phyloP scores from a whole-genome alignment of 92 coral and sea anemone genomes.

The Montipora capitata region DNA sequence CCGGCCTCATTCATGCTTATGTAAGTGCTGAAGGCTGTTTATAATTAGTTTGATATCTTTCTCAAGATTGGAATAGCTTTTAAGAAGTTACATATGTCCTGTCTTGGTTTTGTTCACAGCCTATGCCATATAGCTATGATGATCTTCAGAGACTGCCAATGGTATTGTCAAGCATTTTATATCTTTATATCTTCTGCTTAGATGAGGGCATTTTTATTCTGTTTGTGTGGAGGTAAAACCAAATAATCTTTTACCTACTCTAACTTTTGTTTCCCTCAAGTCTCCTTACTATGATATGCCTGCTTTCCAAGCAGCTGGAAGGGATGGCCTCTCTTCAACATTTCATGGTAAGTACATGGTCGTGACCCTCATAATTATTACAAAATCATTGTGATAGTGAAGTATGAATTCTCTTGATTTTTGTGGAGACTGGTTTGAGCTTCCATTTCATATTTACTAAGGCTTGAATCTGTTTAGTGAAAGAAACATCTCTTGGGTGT shows the following conservation, averaged over 20 bases:
- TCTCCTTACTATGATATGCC: conserved; percentile 89
- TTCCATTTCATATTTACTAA: too few relatives aligned
- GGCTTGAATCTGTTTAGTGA: too few relatives aligned
- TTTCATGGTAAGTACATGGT: conserved; percentile 13
- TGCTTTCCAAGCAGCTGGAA: conserved; percentile 79
- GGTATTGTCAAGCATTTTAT: conserved; percentile 36
- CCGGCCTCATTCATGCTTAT: conserved; percentile 88
- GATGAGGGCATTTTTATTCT: neutral
- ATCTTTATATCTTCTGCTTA: neutral
- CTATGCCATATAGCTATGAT: conserved; percentile 85
- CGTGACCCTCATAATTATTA: too few relatives aligned
- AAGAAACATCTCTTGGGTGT: neutral
- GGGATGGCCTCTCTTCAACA: conserved; percentile 75
- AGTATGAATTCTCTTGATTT: too few relatives aligned
- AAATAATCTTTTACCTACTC: neutral
- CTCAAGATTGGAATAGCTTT: neutral
- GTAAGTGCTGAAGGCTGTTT: conserved; percentile 16
- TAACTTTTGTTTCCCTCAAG: conserved; percentile 13
- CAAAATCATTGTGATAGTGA: too few relatives aligned
- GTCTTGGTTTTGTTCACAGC: conserved; percentile 19
- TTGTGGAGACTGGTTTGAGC: neutral
- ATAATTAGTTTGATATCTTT: neutral
- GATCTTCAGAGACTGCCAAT: conserved; percentile 88
- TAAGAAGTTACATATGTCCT: neutral
- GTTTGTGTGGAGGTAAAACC: too few relatives aligned